A percentile compares a stretch with the other conserved stretches of the same genome.
Conservation (phyloP, 1,140 invertebrate species). For the Branchinecta lindahli region DNA sequence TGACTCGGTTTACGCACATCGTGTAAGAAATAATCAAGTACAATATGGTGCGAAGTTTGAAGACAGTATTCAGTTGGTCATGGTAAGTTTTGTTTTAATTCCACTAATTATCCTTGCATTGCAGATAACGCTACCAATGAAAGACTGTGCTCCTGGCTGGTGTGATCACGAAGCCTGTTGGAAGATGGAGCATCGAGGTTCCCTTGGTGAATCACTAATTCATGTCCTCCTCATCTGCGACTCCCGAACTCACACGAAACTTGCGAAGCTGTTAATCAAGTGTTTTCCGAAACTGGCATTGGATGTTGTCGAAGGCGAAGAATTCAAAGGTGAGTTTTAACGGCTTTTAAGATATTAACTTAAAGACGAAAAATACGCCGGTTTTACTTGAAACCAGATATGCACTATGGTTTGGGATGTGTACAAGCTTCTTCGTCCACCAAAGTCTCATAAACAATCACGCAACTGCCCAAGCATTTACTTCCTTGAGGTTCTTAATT, state of each 20-base stretch:
- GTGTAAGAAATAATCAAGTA: too few species aligned
- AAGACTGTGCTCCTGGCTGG: conserved; percentile 71
- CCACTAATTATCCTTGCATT: too few species aligned
- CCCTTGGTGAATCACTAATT: conserved; percentile 80
- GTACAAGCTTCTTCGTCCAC: too few species aligned
- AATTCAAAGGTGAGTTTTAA: conserved; percentile 62
- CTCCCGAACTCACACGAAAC: conserved; percentile 61
- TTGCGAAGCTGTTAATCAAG: conserved; percentile 74
- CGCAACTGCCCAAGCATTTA: too few species aligned
- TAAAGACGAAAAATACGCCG: too few species aligned
- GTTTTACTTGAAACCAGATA: too few species aligned
- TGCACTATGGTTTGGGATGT: conserved; percentile 11
- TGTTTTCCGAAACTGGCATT: conserved; percentile 78
- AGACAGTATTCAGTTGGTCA: too few species aligned
- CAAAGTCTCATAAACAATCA: too few species aligned
- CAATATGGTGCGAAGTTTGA: too few species aligned
- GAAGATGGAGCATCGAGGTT: conserved; percentile 90
- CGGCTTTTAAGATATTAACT: neutral
- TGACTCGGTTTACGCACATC: too few species aligned
- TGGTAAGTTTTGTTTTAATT: too few species aligned
- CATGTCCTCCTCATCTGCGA: conserved; percentile 92
- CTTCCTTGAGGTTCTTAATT: too few species aligned
- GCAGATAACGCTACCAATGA: conserved; percentile 60
- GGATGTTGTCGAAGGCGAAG: conserved; percentile 91
- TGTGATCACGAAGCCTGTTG: conserved; percentile 82